phyloP scores from a whole-genome alignment of 2,888 invertebrate species.

The Stegophylla sp. region DNA sequence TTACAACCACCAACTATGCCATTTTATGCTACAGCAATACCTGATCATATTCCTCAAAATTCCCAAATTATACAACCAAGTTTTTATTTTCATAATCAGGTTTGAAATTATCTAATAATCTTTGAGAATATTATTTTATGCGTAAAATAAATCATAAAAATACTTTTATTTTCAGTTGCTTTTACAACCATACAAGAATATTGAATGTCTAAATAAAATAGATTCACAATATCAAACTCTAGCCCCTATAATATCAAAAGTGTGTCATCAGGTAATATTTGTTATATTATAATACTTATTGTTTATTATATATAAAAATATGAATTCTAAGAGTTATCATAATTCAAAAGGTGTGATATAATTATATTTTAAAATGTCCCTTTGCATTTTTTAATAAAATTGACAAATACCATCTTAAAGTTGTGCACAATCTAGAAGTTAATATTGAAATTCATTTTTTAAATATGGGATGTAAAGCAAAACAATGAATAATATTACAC shows the following conservation, averaged over 20 bases:
- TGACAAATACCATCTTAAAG: too few relatives aligned
- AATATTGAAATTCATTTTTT: too few relatives aligned
- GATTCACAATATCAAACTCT: not conserved
- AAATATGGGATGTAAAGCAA: too few relatives aligned
- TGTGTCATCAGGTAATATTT: conserved; percentile 9
- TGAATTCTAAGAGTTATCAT: too few relatives aligned
- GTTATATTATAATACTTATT: too few relatives aligned
- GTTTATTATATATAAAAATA: too few relatives aligned
- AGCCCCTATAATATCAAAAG: not conserved
- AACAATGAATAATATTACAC: too few relatives aligned
- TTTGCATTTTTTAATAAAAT: too few relatives aligned
- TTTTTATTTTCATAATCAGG: conserved; percentile 35
- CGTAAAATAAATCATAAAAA: not conserved
- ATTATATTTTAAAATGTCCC: too few relatives aligned
- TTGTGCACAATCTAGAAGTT: too few relatives aligned
- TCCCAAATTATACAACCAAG: conserved; percentile 19
- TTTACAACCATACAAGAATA: conserved; percentile 26
- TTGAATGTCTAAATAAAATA: not conserved
- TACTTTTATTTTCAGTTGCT: conserved; percentile 28
- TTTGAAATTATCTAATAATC: conserved; percentile 18
- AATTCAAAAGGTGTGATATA: too few relatives aligned
- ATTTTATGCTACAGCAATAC: conserved; percentile 21
- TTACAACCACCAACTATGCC: conserved; percentile 23
- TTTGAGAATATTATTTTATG: not conserved
- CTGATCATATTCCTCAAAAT: conserved; percentile 20